Conservation (phyloP, 2,888 invertebrate genomes). For the Phymatocera aterrima region DNA sequence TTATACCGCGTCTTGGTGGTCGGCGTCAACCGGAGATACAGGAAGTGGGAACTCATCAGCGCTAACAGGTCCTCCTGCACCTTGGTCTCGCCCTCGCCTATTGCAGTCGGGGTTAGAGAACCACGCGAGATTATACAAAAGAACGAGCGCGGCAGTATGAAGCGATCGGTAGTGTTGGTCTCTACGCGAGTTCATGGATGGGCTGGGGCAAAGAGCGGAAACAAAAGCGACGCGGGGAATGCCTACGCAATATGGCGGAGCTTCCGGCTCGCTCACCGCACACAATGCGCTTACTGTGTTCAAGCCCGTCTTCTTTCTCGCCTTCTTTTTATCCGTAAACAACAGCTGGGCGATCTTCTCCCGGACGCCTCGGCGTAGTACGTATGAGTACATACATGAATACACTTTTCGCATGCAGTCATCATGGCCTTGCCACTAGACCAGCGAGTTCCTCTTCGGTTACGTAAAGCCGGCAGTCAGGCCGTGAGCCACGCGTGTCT, state of each 20-base stretch:
- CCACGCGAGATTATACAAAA: slow-evolving; percentile 28
- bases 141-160: slow-evolving; percentile 52
- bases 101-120: not conserved
- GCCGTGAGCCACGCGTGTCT: not conserved
- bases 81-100: not conserved
- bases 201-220: slow-evolving; percentile 57
- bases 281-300: slow-evolving; percentile 72
- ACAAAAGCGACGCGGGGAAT: slow-evolving; percentile 67
- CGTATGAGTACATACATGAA: too few species aligned
- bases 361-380: not conserved
- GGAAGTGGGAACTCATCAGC: slow-evolving; percentile 45
- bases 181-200: slow-evolving; percentile 41
- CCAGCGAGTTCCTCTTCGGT: slow-evolving; percentile 6
- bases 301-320: slow-evolving; percentile 54
- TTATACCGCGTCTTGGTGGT: slow-evolving; percentile 28
- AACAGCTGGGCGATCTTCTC: slow-evolving; percentile 34
- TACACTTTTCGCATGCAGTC: slow-evolving; percentile 13
- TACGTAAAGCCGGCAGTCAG: too few species aligned
- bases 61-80: slow-evolving; percentile 44
- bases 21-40: not conserved
- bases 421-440: not conserved
- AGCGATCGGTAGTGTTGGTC: slow-evolving; percentile 58
- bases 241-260: slow-evolving; percentile 71
- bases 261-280: slow-evolving; percentile 74
- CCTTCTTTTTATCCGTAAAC: not conserved